Evolutionary conservation across 2,888 invertebrate species (phyloP), one percentile per base, ranked within the genome.

Genomic region (Mimachlamys varia): DNA sequence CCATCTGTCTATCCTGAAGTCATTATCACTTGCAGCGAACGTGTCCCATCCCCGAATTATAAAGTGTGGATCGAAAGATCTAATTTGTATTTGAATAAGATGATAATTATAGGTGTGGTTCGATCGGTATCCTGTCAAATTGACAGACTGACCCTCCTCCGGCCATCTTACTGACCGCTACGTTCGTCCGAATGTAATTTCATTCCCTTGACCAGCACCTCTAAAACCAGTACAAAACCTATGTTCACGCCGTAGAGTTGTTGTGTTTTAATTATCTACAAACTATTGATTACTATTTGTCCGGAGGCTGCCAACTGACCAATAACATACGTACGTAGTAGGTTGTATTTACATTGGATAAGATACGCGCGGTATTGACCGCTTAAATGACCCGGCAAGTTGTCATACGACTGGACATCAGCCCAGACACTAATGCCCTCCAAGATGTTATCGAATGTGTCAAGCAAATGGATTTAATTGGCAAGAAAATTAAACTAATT

Each of bases 311-410:
- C 76, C 76, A 76, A 76, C 76, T 76, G 76, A 76, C 76, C 76
- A 76, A 76, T 33, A 33, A 33, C 27, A 27, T 33, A 62, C 44
- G 62, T n/a, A 76, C 76, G 33, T 76, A 76, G 4, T 76, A 13
- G 76, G 27, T 27, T 76, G 76, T 76, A 76, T 76, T 76, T 76
- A 76, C 76, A 76, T 76, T 76, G 76, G 76, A 76, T 76, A 76
- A 76, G 7, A 76, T 76, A 33, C 27, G 76, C 33, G 33, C 33
- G 27, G 76, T 76, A 76, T 27, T 76, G 76, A 76, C 76, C 76
- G 76, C 76, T 76, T 33, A 27, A 76, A 12, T 27, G 76, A 27
- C 76, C 76, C 27, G 76, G 33, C 76, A 76, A 12, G 76, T 33
- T 76, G 76, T 76, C 33, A 22, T 33, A 27, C 33, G 33, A 76